Evolutionary conservation across 2,113 vertebrate genomes (phyloP).

Genomic region (Eudyptes chrysolophus): DNA sequence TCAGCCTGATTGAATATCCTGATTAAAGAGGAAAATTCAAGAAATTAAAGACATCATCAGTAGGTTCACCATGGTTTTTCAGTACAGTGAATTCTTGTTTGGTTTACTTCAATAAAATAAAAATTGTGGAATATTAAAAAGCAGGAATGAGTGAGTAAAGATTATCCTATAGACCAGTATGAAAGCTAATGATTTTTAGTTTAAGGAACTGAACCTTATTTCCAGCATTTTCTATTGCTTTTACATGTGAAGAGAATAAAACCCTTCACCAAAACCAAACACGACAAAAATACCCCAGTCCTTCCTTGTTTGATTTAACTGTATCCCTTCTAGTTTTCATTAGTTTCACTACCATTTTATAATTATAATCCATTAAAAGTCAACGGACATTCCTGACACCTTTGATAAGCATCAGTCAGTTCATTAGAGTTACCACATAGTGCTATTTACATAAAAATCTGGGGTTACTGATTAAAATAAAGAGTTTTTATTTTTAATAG

Average conservation of each 20-base stretch:
- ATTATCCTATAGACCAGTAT: background rate
- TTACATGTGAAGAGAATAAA: background rate
- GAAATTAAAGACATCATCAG: background rate
- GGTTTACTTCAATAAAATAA: background rate
- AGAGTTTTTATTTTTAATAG: background rate
- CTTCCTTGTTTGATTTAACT: background rate
- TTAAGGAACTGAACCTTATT: background rate
- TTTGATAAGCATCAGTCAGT: background rate
- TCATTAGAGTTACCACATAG: background rate
- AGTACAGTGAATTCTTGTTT: background rate
- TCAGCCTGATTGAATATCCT: background rate
- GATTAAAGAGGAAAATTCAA: background rate
- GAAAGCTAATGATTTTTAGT: background rate
- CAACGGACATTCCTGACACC: background rate
- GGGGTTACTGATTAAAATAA: background rate
- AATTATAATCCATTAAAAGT: background rate
- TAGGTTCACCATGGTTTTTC: background rate
- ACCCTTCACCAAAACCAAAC: background rate
- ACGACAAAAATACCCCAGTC: rapidly evolving
- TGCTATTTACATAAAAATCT: background rate
- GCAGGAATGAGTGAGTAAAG: background rate
- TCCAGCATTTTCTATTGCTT: background rate
- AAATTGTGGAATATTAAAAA: background rate
- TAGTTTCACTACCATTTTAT: background rate
- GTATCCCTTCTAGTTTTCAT: background rate